Evolutionary conservation across 2,113 vertebrate species (phyloP), one percentile per base, ranked within the genome.

Genomic region (Cromileptes altivelis): DNA sequence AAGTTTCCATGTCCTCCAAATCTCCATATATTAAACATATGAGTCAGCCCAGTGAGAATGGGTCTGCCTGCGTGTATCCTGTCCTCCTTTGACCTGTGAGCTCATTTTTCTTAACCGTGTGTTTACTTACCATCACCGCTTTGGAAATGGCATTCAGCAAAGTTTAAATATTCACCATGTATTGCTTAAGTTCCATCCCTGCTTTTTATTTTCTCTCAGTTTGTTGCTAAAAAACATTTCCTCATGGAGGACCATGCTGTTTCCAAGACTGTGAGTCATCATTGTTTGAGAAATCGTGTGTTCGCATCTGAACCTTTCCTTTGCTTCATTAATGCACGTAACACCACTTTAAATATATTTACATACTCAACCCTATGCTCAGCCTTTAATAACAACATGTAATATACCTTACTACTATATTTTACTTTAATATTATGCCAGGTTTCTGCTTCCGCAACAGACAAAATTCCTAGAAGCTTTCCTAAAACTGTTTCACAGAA

Each of bases 61-160:
- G 80, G 58, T 30, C 55, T 27, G 61, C 8, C 56, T 77, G 64
- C 40, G 49, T 88, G 47, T 53, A 61, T 84, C 74, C 60, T 90
- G 81, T 91, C 83, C 83, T 91, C 71, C 17, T 4, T n/a, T 91
- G 85, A 91, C 88, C 87, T 8, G n/a, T 83, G 85, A 89, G 87
- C 76, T 87, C 37, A 70, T 71, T 85, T 84, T 49, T 68, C 67
- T 63, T 12, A 85, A 86, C 57, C 62, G 6, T 13, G 4, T 74
- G n/a, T 76, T 86, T 76, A 37, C 63, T 79, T 67, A 62, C 40
- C 50, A 60, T 69, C 25, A 53, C 65, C 47, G 40, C 23, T 18
- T 9, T 64, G 71, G 70, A 83, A 73, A 83, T 53, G 19, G 27
- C 40, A 74, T 47, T 15, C 50, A 53, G 72, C 53, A 67, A 72